phyloP scores from a whole-genome alignment of 2,113 vertebrate species.

The Prietella phreatophila region DNA sequence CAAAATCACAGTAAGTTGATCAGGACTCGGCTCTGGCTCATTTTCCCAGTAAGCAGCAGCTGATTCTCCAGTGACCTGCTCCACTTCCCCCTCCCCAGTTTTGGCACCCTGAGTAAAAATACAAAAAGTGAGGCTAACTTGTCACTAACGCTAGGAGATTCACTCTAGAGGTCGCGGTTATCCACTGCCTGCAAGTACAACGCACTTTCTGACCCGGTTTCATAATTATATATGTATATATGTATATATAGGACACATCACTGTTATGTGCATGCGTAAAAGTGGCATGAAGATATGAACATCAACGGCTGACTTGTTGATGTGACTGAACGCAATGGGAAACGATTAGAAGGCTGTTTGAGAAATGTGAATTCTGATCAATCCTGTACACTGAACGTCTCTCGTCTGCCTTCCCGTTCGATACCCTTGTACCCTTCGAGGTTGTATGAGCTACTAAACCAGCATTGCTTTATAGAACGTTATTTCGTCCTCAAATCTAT shows the following conservation, averaged over 20 bases:
- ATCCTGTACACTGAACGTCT: conserved; percentile 52
- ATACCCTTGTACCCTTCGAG: conserved; percentile 58
- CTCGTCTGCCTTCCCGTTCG: conserved; percentile 53
- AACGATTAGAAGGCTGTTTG: conserved; percentile 33
- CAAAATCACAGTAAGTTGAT: conserved; percentile 59
- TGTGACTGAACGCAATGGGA: conserved; percentile 39
- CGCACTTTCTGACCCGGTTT: conserved; percentile 60
- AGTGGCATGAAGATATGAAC: conserved; percentile 52
- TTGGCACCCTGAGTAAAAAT: conserved; percentile 81
- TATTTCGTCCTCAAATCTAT: conserved; percentile 73
- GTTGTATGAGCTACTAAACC: conserved; percentile 69
- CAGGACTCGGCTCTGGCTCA: conserved; percentile 53
- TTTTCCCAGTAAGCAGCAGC: conserved; percentile 56
- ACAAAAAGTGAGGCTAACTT: conserved; percentile 72
- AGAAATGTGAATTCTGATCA: conserved; percentile 53
- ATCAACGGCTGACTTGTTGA: conserved; percentile 48
- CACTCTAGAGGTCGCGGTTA: conserved; percentile 44
- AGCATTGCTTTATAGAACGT: conserved; percentile 69
- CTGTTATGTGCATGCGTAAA: conserved; percentile 49
- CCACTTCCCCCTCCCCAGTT: conserved; percentile 70
- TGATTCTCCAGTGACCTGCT: conserved; percentile 65
- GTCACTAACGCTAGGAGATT: conserved; percentile 61
- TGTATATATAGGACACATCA: conserved; percentile 44
- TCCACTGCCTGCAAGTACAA: conserved; percentile 61
- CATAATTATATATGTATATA: conserved; percentile 32